Percentiles rank a stretch among this genome's conserved stretches.
Evolutionary conservation across 2,888 invertebrate species (phyloP).

Genomic region (Cephus nigrinus): DNA sequence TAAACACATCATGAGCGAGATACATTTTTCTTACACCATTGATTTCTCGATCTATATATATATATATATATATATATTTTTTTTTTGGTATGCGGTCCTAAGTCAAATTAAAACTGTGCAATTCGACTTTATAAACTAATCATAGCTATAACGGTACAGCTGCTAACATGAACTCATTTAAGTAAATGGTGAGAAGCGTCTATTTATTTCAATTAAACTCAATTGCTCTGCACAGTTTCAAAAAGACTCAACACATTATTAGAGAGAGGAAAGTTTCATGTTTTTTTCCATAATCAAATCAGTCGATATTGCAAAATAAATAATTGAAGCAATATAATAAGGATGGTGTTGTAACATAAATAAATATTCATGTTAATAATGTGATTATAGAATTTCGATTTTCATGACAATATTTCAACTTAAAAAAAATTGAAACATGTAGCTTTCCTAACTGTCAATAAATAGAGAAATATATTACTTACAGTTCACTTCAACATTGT

Average conservation of each 20-base stretch:
- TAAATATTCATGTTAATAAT: background rate
- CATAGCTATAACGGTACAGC: background rate
- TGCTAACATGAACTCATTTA: background rate
- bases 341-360: background rate
- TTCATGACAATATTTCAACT: background rate
- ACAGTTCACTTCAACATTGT: slow-evolving; percentile 44
- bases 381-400: background rate
- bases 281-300: background rate
- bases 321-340: background rate
- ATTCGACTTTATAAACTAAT: background rate
- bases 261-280: background rate
- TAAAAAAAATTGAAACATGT: background rate
- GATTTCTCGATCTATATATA: slow-evolving; percentile 39
- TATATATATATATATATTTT: slow-evolving; percentile 5
- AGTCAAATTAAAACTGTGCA: slow-evolving; percentile 1
- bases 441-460: background rate
- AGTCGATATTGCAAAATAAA: background rate
- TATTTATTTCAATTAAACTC: background rate
- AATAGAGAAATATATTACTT: slow-evolving; percentile 40
- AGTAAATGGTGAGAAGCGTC: background rate
- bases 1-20: slow-evolving; percentile 24
- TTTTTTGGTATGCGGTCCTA: background rate
- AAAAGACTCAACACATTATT: background rate
- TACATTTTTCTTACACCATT: slow-evolving; percentile 59
- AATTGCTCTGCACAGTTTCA: background rate